phyloP scores from a whole-genome alignment of 2,888 invertebrate species.

The Cosmia pyralina region DNA sequence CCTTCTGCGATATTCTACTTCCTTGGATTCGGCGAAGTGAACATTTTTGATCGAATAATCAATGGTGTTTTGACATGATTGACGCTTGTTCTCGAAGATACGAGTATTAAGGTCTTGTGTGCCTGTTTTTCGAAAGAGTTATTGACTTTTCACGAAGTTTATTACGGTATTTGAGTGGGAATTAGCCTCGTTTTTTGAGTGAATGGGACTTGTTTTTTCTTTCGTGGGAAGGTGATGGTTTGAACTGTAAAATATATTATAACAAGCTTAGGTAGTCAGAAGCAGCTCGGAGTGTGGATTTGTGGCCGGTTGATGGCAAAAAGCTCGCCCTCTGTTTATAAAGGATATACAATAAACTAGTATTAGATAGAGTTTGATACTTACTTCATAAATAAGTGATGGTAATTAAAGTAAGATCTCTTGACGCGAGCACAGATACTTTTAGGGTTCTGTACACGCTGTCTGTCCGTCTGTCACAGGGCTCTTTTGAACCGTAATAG shows the following conservation, averaged over 20 bases:
- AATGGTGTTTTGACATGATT: slow-evolving; percentile 31
- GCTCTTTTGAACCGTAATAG: too few species aligned
- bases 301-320: too few species aligned
- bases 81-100: slow-evolving; percentile 16
- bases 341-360: too few species aligned
- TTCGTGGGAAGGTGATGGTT: not conserved
- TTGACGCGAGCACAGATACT: not conserved
- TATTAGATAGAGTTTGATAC: not conserved
- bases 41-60: slow-evolving; percentile 32
- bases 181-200: slow-evolving; percentile 13
- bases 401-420: not conserved
- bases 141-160: slow-evolving; percentile 5
- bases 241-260: not conserved
- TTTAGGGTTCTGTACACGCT: too few species aligned
- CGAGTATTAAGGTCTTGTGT: slow-evolving; percentile 6
- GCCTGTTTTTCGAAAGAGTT: slow-evolving; percentile 12
- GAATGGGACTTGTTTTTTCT: not conserved
- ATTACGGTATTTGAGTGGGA: slow-evolving; percentile 32
- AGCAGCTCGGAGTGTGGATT: too few species aligned
- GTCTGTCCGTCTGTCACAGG: too few species aligned
- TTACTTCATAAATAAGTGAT: not conserved
- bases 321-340: too few species aligned
- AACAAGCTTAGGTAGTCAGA: too few species aligned
- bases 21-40: slow-evolving; percentile 19
- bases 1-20: slow-evolving; percentile 5